A percentile compares a stretch with the other conserved stretches of the same genome.
Evolutionary conservation across 2,797 vertebrate genomes (phyloP).

Genomic region (Poecile montanus): DNA sequence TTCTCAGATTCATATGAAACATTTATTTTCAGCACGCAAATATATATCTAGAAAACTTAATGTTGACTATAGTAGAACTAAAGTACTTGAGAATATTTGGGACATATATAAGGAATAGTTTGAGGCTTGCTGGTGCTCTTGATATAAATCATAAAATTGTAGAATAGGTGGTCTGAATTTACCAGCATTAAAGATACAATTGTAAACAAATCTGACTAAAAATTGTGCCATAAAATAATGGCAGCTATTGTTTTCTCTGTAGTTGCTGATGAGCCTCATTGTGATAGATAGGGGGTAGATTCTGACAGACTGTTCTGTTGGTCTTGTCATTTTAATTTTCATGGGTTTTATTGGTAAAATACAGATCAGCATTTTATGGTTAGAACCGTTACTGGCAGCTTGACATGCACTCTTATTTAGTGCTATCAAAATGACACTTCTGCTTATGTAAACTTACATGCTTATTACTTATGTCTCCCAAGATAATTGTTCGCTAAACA

Average conservation of each 20-base stretch:
- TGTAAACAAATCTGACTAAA: neutral
- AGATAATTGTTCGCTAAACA: conserved; percentile 63
- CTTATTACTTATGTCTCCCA: conserved; percentile 64
- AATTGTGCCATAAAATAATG: neutral
- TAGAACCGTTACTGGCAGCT: neutral
- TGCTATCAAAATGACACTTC: conserved; percentile 56
- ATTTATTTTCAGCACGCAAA: neutral
- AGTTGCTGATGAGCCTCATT: neutral
- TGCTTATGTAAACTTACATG: conserved; percentile 54
- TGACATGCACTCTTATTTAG: conserved; percentile 20
- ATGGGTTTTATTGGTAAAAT: neutral
- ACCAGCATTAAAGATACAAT: neutral
- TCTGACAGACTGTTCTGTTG: neutral
- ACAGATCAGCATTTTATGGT: conserved; percentile 22
- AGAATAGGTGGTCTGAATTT: neutral
- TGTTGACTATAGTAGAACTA: neutral
- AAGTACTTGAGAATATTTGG: neutral
- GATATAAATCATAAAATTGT: neutral
- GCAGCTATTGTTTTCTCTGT: neutral
- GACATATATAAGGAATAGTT: neutral
- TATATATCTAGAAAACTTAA: neutral
- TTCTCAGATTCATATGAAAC: neutral
- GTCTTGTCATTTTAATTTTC: neutral
- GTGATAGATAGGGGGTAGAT: neutral
- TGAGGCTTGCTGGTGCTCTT: neutral